Evolutionary conservation across 1,140 invertebrate species (phyloP), one percentile per base, ranked within the genome.

Genomic region (Apis laboriosa): DNA sequence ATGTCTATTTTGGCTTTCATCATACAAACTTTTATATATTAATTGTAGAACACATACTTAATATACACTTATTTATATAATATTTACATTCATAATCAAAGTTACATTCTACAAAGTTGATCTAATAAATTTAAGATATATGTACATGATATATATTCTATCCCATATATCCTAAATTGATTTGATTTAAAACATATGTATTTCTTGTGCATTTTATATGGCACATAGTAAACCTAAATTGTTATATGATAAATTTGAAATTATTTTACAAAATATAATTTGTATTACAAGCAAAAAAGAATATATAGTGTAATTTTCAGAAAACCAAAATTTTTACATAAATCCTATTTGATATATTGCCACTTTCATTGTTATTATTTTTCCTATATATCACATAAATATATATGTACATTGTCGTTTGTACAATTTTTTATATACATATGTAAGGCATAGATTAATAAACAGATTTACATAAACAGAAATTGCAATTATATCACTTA

Each of bases 381-480:
- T 75, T 74, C 24, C 28, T 56, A 84, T 68, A 70, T 68, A 63
- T 17, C 49, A 73, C 73, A 61, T 83, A 43, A 68, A 85, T 56
- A 84, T 56, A 21, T 76, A 71, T 34, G 63, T 68, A 83, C 75
- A 84, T 60, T 84, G 58, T 49, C 67, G 17, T 83, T 80, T 81
- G 24, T 64, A 75, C 80, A 84, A 63, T 74, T 78, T 81, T 87
- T 81, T 87, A 84, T 87, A 43, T 87, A 85, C 79, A 87, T 77
- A 87, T 77, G 21, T 88, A 87, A 88, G 70, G 63, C 77, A 77
- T 81, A 87, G 53, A 77, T 81, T 61, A 87, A 75, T 51, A 66
- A 49, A 79, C 7, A 70, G 64, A 58, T 78, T 70, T 49, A 49
- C 60, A 60, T 17, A 19, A 43, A 67, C 17, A 75, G 43, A 24